Evolutionary conservation across 2,888 invertebrate species (phyloP), one percentile per base, ranked within the genome.

Genomic region (Pegoplata infirma): DNA sequence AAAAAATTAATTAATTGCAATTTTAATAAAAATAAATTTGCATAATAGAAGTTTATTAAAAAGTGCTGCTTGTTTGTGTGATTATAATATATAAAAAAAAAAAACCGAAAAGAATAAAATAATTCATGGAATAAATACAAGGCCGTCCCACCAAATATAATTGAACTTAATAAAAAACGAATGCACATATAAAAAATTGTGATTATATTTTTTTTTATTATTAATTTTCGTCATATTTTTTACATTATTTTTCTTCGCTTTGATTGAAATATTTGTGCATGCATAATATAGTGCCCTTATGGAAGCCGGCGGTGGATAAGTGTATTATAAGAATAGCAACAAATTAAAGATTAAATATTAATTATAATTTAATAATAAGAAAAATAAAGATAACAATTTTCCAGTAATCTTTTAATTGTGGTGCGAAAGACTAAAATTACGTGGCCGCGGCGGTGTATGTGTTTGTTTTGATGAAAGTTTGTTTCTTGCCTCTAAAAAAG

Each of bases 111-210:
- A 73, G 69, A 59, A 23, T 66, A 12, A 47, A 19, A 49, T 63
- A 64, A 47, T 55, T 28, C 64, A 46, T 44, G 36, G 63, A 55
- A 25, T 61, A 16, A 66, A 59, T 66, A 61, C 71, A 72, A 76
- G 71, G 76, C 76, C 71, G 66, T 71, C 71, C 36, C 36, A 40
- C 36, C 14, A n/a, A n/a, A n/a, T n/a, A n/a, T n/a, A n/a, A 40
- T 40, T 40, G 36, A 40, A n/a, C n/a, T n/a, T n/a, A n/a, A n/a
- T n/a, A n/a, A n/a, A 40, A 40, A 40, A 36, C 36, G 3, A 3
- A 36, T n/a, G n/a, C n/a, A n/a, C n/a, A n/a, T n/a, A n/a, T n/a
- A n/a, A n/a, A n/a, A n/a, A n/a, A n/a, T n/a, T n/a, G n/a, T n/a
- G n/a, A n/a, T n/a, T n/a, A n/a, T n/a, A n/a, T n/a, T n/a, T n/a